phyloP scores from a whole-genome alignment of 2,797 vertebrate genomes.

The Potorous gilbertii region DNA sequence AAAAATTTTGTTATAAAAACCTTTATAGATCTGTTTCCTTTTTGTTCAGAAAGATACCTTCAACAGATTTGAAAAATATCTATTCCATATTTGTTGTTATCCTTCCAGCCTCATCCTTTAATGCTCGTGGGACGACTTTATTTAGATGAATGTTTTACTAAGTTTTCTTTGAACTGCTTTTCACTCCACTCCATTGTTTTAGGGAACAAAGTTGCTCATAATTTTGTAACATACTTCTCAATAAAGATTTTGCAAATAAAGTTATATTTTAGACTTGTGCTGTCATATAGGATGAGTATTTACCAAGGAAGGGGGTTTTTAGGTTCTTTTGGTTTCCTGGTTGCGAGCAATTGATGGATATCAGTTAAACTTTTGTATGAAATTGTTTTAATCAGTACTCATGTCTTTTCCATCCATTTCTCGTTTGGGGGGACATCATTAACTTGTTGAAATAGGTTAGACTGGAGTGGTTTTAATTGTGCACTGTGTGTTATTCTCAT shows the following conservation, averaged over 20 bases:
- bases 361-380: neutral
- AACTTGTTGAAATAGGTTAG: neutral
- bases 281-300: neutral
- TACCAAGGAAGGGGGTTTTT: neutral
- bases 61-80: neutral
- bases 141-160: neutral
- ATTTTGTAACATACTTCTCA: neutral
- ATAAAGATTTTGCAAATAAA: neutral
- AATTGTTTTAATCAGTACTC: neutral
- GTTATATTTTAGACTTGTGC: neutral
- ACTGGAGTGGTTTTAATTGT: neutral
- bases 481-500: neutral
- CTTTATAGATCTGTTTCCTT: neutral
- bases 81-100: neutral
- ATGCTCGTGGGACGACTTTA: neutral
- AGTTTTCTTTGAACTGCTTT: neutral
- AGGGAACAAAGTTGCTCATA: neutral
- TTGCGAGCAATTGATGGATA: neutral
- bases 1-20: neutral
- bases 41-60: neutral
- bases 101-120: neutral
- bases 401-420: neutral
- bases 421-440: neutral
- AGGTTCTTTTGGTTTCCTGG: neutral
- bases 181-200: neutral